Base-by-base conservation (phyloP, 2,888 invertebrate species). In the Andrena hattorfiana region DNA sequence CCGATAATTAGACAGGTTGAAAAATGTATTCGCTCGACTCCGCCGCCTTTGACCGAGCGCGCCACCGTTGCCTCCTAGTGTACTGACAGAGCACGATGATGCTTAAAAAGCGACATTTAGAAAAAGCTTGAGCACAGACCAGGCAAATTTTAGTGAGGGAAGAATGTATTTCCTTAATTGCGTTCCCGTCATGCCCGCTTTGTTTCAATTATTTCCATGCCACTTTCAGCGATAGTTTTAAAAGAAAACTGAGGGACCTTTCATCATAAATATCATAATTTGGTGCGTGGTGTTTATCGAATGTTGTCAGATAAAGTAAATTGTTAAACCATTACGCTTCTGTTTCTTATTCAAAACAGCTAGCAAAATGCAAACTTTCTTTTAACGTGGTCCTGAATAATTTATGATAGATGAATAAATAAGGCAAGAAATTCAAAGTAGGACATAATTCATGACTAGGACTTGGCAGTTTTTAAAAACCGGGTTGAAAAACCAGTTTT, bases 1-100 rank as follows among this genome's bases (percentile, higher is more conserved):
- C 64, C 42, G 77, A 85, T 89, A 89, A 89, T 89, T 89, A 89
- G 88, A 86, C 86, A 86, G 87, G 73, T 81, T 89, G 87, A 87
- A 88, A 87, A 87, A 88, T 87, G 87, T 85, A 81, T 84, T 83
- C 82, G 77, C 67, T 77, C 78, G 66, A 67, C 56, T 67, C 66
- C 16, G 26, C 32, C 60, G 63, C 68, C 72, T 76, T 81, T 82
- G 70, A 81, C 66, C 35, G 60, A 13, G 60, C 42, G 75, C 10
- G 66, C 26, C 30, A 63, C 59, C 56, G 10, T 48, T 51, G 32
- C 60, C 63, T 72, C 2, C 63, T 20, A 54, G 35, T 51, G 32
- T 69, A 73, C 79, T 62, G 60, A 66, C 68, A 59, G 48, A 54
- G 51, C 62, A 73, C 63, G 69, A 75, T 80, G 72, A 77, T 66